Base-by-base conservation (phyloP, 1,140 invertebrate species). In the Leptinotarsa lineolata region DNA sequence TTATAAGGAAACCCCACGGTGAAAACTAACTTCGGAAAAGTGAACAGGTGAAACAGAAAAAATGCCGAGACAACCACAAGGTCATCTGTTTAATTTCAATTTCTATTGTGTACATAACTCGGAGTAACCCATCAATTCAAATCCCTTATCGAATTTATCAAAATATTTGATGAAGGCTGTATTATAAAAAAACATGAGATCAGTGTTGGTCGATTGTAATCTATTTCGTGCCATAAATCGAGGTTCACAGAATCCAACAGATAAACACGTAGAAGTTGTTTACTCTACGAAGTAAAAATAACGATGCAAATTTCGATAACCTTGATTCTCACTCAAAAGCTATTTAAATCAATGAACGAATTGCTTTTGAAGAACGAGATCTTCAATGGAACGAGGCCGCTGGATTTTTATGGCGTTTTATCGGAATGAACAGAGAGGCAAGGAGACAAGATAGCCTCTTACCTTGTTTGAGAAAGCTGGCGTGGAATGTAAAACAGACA, bases 261-360 rank as follows among this genome's bases (percentile, higher is more conserved):
- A 54, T n/a, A 54, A 18, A 54, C 48, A 54, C 48, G 48, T 54
- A 54, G 16, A 54, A 15, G 48, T 54, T 54, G 48, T 54, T 54
- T 54, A 54, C 48, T 15, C n/a, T 54, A 54, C 48, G n/a, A 18
- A 54, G 48, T 54, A 54, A 54, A 54, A 54, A 54, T 54, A 54
- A 54, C 48, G 48, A 54, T 54, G 48, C 48, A 54, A 54, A 54
- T 54, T 54, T 54, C 16, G 48, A 54, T 54, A 54, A 54, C 48
- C 48, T 54, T 54, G 48, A 54, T 54, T 18, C 48, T 54, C 15
- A 54, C 48, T 54, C 48, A 18, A n/a, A n/a, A 54, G 15, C 48
- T 54, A 54, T 54, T 54, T 54, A 54, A 54, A 54, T 54, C 48
- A 54, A 18, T 54, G 48, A 54, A 54, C 48, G 5, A 54, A 54